Evolutionary conservation across 2,113 vertebrate species (phyloP), one percentile per base, ranked within the genome.

Genomic region (Cynopterus brachyotis): DNA sequence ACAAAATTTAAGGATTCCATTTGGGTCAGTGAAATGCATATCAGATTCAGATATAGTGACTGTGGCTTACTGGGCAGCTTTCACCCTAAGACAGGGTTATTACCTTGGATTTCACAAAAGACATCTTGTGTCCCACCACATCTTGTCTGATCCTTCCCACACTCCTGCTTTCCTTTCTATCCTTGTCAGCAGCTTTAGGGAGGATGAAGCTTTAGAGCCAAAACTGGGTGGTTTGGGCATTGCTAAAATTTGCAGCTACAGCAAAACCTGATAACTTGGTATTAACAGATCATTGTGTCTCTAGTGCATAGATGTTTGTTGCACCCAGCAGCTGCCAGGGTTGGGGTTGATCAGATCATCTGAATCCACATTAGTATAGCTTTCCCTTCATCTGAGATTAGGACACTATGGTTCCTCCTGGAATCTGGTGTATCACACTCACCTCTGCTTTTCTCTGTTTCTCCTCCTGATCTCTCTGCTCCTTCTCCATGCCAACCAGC

Each of bases 381-480:
- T 24, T 24, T 87, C 9, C 9, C 35, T 32, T 45, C 7, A 19
- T 59, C 47, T 45, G 45, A 90, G 32, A 26, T 73, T 24, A 53
- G 10, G 17, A 84, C 0, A 15, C 3, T 22, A 9, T 1, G 12
- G 30, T 2, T 30, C 15, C 42, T 10, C 32, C 2, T 16, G 4
- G 70, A 15, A 87, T 24, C 8, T 17, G 30, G 12, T 3, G 6
- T 40, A 20, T 6, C 24, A 15, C 32, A 79, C 98, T 96, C 98
- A 99, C 99, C 99, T 99, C 99, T 83, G 99, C 99, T 98, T 99
- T 99, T 96, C 99, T 99, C 96, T 99, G 99, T 87, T 99, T 99
- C 94, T 99, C 99, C 66, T 99, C 98, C 20, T 98, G 99, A 75
- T 99, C 99, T 90, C 95, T 98, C 94, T 99, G 99, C 89, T 99